Conservation (phyloP, 2,113 vertebrate genomes). For the Xenopus borealis region DNA sequence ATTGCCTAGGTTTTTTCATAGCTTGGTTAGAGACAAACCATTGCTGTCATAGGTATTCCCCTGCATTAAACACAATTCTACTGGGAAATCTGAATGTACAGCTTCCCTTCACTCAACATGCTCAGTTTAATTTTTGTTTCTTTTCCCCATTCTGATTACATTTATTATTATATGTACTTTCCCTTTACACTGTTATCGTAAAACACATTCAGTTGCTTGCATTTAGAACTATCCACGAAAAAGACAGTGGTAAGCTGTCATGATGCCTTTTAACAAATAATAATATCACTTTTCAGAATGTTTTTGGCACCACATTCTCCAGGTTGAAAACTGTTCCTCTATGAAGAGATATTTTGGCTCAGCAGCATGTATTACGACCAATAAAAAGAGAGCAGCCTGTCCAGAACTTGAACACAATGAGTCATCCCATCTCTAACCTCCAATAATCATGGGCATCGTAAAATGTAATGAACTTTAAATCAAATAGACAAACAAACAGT, state of each 20-base stretch:
- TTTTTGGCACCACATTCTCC: not conserved
- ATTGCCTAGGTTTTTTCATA: too few species aligned
- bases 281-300: not conserved
- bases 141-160: too few species aligned
- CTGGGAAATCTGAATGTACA: too few species aligned
- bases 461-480: slow-evolving; percentile 15
- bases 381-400: not conserved
- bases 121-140: too few species aligned
- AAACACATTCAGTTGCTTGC: too few species aligned
- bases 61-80: too few species aligned
- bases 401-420: not conserved
- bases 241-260: not conserved
- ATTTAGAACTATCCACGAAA: not conserved
- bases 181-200: too few species aligned
- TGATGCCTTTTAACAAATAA: not conserved
- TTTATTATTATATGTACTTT: too few species aligned
- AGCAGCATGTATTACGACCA: not conserved
- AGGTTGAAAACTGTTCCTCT: not conserved
- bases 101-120: too few species aligned
- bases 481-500: slow-evolving; percentile 15
- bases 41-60: too few species aligned
- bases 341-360: not conserved
- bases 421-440: slow-evolving; percentile 2
- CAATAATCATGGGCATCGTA: slow-evolving; percentile 6
- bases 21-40: too few species aligned